Conservation (phyloP, 2,888 invertebrate genomes). For the Nephrotoma guestfalica region DNA sequence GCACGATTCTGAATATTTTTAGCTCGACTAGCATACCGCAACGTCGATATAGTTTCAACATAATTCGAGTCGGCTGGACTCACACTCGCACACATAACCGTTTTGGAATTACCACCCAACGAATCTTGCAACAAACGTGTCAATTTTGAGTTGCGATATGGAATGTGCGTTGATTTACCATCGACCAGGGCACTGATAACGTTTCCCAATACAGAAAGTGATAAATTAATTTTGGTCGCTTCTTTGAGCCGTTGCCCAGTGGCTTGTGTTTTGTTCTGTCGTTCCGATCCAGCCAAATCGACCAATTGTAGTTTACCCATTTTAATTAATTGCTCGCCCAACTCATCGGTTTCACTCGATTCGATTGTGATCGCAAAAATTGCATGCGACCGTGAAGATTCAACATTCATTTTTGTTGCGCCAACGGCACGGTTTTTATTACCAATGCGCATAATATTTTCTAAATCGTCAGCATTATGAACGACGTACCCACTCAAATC, state of each 20-base stretch:
- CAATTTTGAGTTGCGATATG: conserved; percentile 94
- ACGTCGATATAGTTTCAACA: conserved; percentile 92
- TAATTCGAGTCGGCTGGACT: conserved; percentile 95
- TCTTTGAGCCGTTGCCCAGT: conserved; percentile 86
- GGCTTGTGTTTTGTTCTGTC: conserved; percentile 94
- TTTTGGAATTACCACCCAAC: conserved; percentile 90
- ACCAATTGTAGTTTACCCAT: conserved; percentile 97
- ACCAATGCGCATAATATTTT: conserved; percentile 88
- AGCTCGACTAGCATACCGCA: conserved; percentile 92
- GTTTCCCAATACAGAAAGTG: conserved; percentile 91
- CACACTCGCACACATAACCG: conserved; percentile 91
- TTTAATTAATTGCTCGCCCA: conserved; percentile 74
- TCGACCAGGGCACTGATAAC: conserved; percentile 97
- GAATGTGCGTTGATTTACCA: conserved; percentile 93
- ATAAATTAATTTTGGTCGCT: conserved; percentile 95
- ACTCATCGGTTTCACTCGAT: conserved; percentile 70
- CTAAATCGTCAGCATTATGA: conserved; percentile 89
- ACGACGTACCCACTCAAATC: conserved; percentile 96
- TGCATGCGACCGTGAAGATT: conserved; percentile 93
- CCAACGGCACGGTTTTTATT: conserved; percentile 87
- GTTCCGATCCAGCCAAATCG: conserved; percentile 94
- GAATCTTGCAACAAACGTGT: conserved; percentile 93
- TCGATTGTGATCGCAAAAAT: conserved; percentile 98
- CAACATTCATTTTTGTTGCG: conserved; percentile 94
- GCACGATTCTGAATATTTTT: conserved; percentile 96